Conservation (phyloP, 1,140 invertebrate genomes). For the Orussus abietinus region DNA sequence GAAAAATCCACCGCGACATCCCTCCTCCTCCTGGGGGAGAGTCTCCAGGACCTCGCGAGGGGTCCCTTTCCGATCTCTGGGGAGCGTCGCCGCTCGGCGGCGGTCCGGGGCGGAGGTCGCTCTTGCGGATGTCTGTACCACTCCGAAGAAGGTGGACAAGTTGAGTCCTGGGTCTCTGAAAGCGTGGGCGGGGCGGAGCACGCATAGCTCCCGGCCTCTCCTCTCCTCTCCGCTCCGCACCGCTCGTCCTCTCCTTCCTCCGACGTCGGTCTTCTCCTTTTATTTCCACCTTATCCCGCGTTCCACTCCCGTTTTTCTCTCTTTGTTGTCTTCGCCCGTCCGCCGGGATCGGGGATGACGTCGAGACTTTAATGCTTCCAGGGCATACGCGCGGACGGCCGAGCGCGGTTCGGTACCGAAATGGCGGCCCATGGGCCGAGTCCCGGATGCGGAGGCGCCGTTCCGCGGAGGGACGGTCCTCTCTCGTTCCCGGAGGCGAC, state of each 20-base stretch:
- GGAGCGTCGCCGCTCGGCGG: not conserved
- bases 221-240: constrained; percentile 26
- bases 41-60: constrained; percentile 6
- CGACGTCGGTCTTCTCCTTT: constrained; percentile 19
- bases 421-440: too few species aligned
- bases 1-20: too few species aligned
- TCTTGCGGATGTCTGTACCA: constrained; percentile 44
- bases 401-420: too few species aligned
- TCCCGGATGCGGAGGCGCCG: too few species aligned
- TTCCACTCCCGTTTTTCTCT: constrained; percentile 33
- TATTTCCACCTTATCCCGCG: constrained; percentile 31
- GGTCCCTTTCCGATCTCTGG: constrained; percentile 10
- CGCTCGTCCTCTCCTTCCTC: constrained; percentile 18
- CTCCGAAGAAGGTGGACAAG: constrained; percentile 50
- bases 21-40: too few species aligned
- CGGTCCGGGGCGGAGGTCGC: constrained; percentile 18
- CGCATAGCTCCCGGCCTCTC: constrained; percentile 54
- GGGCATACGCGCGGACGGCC: constrained; percentile 25
- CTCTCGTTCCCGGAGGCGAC: too few species aligned
- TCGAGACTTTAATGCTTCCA: constrained; percentile 40
- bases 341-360: constrained; percentile 35
- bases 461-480: too few species aligned
- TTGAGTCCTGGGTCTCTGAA: constrained; percentile 50
- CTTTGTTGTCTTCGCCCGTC: constrained; percentile 37
- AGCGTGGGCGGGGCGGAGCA: constrained; percentile 53